Conservation (phyloP, 2,113 vertebrate genomes). For the Cochlearius cochlearius region DNA sequence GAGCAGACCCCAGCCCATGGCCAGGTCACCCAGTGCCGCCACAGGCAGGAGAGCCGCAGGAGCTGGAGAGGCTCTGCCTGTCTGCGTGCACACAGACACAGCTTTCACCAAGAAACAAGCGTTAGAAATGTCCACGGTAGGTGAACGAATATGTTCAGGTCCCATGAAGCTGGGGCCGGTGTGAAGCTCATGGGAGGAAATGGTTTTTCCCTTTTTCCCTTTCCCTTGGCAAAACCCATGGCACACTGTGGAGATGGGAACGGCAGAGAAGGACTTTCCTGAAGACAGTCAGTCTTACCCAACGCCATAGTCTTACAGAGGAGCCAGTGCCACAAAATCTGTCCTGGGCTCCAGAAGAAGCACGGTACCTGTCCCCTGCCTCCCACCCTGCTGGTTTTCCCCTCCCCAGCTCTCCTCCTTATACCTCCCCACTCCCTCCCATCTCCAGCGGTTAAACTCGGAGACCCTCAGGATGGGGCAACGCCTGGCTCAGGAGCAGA, state of each 20-base stretch:
- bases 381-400: not conserved
- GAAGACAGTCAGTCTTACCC: not conserved
- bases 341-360: not conserved
- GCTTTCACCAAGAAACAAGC: not conserved
- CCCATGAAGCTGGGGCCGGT: rapidly evolving
- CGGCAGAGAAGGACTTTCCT: not conserved
- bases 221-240: not conserved
- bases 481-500: not conserved
- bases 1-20: not conserved
- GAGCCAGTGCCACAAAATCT: not conserved
- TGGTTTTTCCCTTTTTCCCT: not conserved
- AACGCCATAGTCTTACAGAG: not conserved
- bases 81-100: not conserved
- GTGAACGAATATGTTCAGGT: not conserved
- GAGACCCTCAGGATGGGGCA: not conserved
- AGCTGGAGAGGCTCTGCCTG: not conserved
- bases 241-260: not conserved
- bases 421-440: not conserved
- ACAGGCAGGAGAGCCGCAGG: not conserved
- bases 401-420: not conserved
- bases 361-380: not conserved
- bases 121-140: not conserved
- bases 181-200: not conserved
- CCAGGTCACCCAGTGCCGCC: not conserved
- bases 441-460: not conserved